Evolutionary conservation across 2,888 invertebrate species (phyloP), one percentile per base, ranked within the genome.

Genomic region (Tipula unca): DNA sequence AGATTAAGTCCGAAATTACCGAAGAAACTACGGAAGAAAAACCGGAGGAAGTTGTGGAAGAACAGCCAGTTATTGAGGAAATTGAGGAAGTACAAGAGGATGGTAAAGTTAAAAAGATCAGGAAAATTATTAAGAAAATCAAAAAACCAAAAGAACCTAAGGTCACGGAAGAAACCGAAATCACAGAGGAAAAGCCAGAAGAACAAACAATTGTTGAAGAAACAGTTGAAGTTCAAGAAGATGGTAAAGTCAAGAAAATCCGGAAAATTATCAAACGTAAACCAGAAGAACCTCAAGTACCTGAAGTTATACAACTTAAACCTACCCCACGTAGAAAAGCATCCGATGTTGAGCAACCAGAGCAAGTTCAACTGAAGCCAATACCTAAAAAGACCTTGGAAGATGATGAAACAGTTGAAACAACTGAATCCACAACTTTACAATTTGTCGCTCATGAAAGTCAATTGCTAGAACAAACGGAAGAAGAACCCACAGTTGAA

Each of bases 11-110:
- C n/a, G 48, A 48, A 10, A 20, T 48, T 17, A 29, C 82, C 1
- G 82, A 82, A 82, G 82, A 29, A 29, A 82, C 89, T 20, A 4
- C 90, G 0, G 88, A 89, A 0, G 90, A 91, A 86, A 91, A 91
- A 25, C 29, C n/a, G 1, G 83, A 83, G 25, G 35, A 83, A 32
- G 3, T 14, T 29, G 6, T 83, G 0, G 32, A 83, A 10, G 83
- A 83, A 32, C 48, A 84, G 39, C 32, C 83, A 32, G 17, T 88
- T 84, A 85, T 85, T 86, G 85, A 85, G 48, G 39, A 35, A 35
- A 48, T 48, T 13, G 48, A 85, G 29, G 85, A 87, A 88, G 17
- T 90, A 90, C 48, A 83, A 69, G 87, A 86, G 86, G 88, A 87
- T 85, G 86, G 86, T 84, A 89, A 88, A 85, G 42, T 87, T 6